Conservation (phyloP, 1,140 invertebrate genomes). For the Drosophila lacteicornis region DNA sequence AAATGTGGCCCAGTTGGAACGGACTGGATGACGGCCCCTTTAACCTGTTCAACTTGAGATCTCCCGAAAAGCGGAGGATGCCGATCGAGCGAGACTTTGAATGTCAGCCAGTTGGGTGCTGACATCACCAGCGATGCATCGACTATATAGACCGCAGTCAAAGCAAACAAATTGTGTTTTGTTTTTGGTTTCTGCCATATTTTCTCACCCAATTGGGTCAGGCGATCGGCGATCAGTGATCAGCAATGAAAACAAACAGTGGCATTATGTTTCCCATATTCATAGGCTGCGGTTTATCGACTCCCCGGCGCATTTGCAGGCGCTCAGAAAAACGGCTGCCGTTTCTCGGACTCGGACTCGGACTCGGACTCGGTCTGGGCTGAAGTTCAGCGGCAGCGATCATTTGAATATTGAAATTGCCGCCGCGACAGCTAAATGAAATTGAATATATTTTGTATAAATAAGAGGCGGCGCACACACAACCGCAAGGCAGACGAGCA, state of each 20-base stretch:
- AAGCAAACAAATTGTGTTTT: conserved; percentile 58
- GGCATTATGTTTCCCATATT: conserved; percentile 27
- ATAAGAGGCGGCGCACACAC: conserved; percentile 56
- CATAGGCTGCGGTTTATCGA: conserved; percentile 24
- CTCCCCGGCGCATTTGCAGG: conserved; percentile 55
- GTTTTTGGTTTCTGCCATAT: conserved; percentile 45
- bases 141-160: conserved; percentile 34
- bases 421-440: conserved; percentile 66
- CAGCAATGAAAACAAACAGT: conserved; percentile 54
- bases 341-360: conserved; percentile 25
- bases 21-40: conserved; percentile 1
- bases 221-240: conserved; percentile 22
- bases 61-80: conserved; percentile 36
- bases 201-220: conserved; percentile 64
- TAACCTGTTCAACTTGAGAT: conserved; percentile 30
- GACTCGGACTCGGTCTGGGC: conserved; percentile 41
- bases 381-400: conserved; percentile 50
- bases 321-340: conserved; percentile 60
- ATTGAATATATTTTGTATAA: conserved; percentile 81
- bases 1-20: conserved; percentile 46
- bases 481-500: conserved; percentile 55
- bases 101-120: conserved; percentile 28
- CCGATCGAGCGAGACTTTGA: conserved; percentile 16
- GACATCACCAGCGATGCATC: conserved; percentile 62
- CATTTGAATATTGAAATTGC: conserved; percentile 79